Evolutionary conservation across 2,113 vertebrate species (phyloP), one percentile per base, ranked within the genome.

Genomic region (Lipophrys pholis): DNA sequence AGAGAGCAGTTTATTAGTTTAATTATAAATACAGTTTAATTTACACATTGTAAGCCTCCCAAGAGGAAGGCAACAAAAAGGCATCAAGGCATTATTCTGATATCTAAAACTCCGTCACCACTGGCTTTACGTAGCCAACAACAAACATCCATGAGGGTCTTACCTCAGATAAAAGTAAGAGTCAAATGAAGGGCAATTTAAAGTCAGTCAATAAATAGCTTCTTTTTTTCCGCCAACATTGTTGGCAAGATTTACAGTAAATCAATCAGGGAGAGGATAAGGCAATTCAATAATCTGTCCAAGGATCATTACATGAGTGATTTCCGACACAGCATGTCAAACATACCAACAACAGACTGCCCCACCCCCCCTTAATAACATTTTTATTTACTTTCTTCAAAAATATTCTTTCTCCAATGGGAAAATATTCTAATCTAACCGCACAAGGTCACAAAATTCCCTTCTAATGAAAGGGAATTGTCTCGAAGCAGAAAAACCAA

Each of bases 41-140:
- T 89, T 90, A 15, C 85, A 93, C 92, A 94, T 85, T 89, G 69
- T 90, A 84, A 81, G 84, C 88, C 91, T 91, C 84, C 92, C 75
- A 78, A 84, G 69, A 69, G 81, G 90, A 90, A 94, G 92, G 93
- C 89, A 92, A 93, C 91, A 89, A 76, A 93, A 93, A 95, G 92
- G 93, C 93, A 93, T 92, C 87, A 85, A 93, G 94, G 94, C 90
- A 92, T 94, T 92, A 90, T 89, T 91, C 74, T 87, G 81, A 92
- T 92, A 91, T 92, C 82, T 81, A 84, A 81, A 89, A 84, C 64
- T 76, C 84, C 75, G 77, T 80, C 78, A 83, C 76, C 75, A 84
- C 66, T 54, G 39, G 71, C 21, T 71, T 54, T 36, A 52, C 55
- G 65, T 50, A 69, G 81, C 78, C 60, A 67, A 83, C 68, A 30